These are phyloP conservation scores for Protonemura montana DNA, from an alignment of 2,888 invertebrate species.

Conservation along the genomic window DNA sequence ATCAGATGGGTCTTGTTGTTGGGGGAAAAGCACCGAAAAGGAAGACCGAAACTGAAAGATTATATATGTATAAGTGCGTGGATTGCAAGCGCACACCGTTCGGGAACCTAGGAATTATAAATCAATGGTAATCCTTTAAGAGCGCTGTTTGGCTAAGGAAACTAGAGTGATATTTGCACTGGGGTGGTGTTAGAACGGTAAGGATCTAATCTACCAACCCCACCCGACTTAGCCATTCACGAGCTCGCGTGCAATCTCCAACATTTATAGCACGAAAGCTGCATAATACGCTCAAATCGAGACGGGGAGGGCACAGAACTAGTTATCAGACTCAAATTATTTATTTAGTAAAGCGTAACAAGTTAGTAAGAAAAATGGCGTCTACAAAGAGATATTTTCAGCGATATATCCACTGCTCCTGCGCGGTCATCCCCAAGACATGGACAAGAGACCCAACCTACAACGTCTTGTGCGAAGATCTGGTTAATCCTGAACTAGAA, in stretches of 20 bases:
- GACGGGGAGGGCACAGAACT: background rate
- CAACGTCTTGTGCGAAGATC: too few relatives aligned
- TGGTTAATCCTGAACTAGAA: too few relatives aligned
- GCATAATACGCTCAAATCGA: background rate
- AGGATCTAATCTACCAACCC: background rate
- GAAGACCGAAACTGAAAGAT: conserved; percentile 21
- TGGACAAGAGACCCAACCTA: too few relatives aligned
- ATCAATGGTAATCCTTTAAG: conserved; percentile 41
- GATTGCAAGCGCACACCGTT: background rate
- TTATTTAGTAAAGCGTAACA: background rate
- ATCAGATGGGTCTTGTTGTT: conserved; percentile 13
- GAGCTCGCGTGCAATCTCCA: conserved; percentile 32
- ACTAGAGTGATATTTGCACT: conserved; percentile 38
- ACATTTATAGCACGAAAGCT: conserved; percentile 9
- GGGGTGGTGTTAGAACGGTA: background rate
- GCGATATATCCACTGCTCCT: too few relatives aligned
- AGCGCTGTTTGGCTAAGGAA: conserved; percentile 34
- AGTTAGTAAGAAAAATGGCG: too few relatives aligned
- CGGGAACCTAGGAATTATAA: conserved; percentile 31
- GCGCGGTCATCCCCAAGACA: too few relatives aligned
- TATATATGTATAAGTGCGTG: background rate
- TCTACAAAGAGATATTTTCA: too few relatives aligned
- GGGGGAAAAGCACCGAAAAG: conserved; percentile 15
- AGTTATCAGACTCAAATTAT: background rate
- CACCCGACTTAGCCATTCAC: conserved; percentile 28